phyloP scores from a whole-genome alignment of 1,140 invertebrate genomes.

The Melitaea cinxia region DNA sequence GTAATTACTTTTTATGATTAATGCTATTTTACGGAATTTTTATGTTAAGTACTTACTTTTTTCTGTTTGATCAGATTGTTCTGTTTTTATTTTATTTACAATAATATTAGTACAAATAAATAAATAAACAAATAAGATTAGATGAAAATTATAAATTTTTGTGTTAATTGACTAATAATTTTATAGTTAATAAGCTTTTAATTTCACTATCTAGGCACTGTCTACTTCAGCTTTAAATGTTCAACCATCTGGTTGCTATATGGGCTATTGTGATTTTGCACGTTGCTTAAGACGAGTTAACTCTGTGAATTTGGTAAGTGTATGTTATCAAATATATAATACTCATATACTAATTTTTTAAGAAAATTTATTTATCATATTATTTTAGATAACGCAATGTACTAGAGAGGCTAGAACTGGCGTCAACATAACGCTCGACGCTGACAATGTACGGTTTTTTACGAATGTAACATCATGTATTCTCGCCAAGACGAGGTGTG shows the following conservation, averaged over 20 bases:
- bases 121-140: too few relatives aligned
- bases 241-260: constrained; percentile 74
- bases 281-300: constrained; percentile 81
- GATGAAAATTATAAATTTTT: too few relatives aligned
- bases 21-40: too few relatives aligned
- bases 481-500: constrained; percentile 80
- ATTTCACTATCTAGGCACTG: too few relatives aligned
- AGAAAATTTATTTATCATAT: not conserved
- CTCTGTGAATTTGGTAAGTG: constrained; percentile 79
- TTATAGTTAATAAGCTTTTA: too few relatives aligned
- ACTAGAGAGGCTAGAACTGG: constrained; percentile 76
- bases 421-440: constrained; percentile 75
- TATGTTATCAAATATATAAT: not conserved
- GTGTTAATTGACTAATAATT: too few relatives aligned
- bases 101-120: too few relatives aligned
- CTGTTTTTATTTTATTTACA: too few relatives aligned
- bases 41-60: too few relatives aligned
- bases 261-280: constrained; percentile 83
- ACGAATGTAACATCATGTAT: constrained; percentile 83
- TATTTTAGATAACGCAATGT: constrained; percentile 78
- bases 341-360: constrained; percentile 12
- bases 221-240: constrained; percentile 74
- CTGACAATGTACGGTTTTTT: constrained; percentile 79
- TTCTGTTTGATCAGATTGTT: too few relatives aligned
- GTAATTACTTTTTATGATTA: constrained; percentile 14